Evolutionary conservation across 1,140 invertebrate species (phyloP), one percentile per base, ranked within the genome.

Genomic region (Schmidtea mediterranea): DNA sequence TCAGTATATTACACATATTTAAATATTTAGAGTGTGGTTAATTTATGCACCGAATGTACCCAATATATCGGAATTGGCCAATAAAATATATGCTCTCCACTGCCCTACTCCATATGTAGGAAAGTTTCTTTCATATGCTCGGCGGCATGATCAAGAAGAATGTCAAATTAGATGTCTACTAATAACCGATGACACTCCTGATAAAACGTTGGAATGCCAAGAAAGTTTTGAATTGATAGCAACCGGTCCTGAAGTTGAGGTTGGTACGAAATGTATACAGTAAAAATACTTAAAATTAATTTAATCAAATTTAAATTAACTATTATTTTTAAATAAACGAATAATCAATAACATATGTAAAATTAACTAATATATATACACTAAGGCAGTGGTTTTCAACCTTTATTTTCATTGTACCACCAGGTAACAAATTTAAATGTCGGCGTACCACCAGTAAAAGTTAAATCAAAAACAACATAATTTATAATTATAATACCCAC

Each of bases 21-120:
- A n/a, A n/a, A 23, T 32, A 16, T 86, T 86, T 6, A 71, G 82
- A 57, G 92, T 94, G 68, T 95, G 90, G 87, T 69, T 98, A 15
- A 95, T 98, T 75, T 90, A 98, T 64, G 95, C 87, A 59, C 74
- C 90, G 58, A 92, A 95, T 62, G 76, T 90, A 18, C 74, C 76
- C 49, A 87, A 97, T 63, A 86, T 87, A 21, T 83, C 86, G 12
- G 82, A 89, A 74, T 94, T 95, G 84, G 90, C 89, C 1, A 92
- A 84, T 15, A 87, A 95, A 61, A 71, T 98, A 18, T 98, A 98
- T 69, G 77, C 78, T 68, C 87, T 97, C 69, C 84, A 86, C 24
- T 90, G 89, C 52, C 79, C 89, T 56, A 87, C 97, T 47, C 92
- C 90, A 8, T 98, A 95, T 62, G 95, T 97, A 82, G 82, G 87